A percentile compares a stretch with the other conserved stretches of the same genome.
Conservation (phyloP, 2,888 invertebrate species). For the Buathra laborator region DNA sequence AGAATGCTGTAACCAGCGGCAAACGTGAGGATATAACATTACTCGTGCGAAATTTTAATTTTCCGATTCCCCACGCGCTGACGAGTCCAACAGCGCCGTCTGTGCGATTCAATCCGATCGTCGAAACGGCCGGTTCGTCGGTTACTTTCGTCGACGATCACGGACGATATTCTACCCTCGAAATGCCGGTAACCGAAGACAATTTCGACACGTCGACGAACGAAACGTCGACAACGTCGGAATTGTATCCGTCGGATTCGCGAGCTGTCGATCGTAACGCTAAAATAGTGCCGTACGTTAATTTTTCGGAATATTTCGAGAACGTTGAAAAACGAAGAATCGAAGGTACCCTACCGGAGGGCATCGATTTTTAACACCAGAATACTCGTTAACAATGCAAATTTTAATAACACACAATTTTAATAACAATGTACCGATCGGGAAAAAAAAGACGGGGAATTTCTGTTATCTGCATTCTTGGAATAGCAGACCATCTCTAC, state of each 20-base stretch:
- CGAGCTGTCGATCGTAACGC: constrained; percentile 88
- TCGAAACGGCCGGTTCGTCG: constrained; percentile 85
- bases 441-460: too few relatives aligned
- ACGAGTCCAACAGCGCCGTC: constrained; percentile 86
- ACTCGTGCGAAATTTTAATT: constrained; percentile 94
- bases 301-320: constrained; percentile 92
- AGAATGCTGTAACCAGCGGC: constrained; percentile 85
- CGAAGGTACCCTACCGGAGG: constrained; percentile 89
- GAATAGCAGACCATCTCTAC: too few relatives aligned
- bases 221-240: constrained; percentile 83
- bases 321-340: constrained; percentile 89
- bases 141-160: constrained; percentile 73
- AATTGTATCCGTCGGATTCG: constrained; percentile 83
- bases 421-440: constrained; percentile 4
- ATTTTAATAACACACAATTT: constrained; percentile 3
- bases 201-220: constrained; percentile 82
- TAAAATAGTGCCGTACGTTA: constrained; percentile 93
- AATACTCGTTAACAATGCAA: neutral
- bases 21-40: constrained; percentile 94
- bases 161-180: constrained; percentile 69
- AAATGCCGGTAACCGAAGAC: constrained; percentile 73
- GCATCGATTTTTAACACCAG: constrained; percentile 86
- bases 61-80: constrained; percentile 89
- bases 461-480: too few relatives aligned
- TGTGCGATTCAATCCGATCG: constrained; percentile 89